phyloP scores from a whole-genome alignment of 2,888 invertebrate species.

The Chymomyza fuscimana region DNA sequence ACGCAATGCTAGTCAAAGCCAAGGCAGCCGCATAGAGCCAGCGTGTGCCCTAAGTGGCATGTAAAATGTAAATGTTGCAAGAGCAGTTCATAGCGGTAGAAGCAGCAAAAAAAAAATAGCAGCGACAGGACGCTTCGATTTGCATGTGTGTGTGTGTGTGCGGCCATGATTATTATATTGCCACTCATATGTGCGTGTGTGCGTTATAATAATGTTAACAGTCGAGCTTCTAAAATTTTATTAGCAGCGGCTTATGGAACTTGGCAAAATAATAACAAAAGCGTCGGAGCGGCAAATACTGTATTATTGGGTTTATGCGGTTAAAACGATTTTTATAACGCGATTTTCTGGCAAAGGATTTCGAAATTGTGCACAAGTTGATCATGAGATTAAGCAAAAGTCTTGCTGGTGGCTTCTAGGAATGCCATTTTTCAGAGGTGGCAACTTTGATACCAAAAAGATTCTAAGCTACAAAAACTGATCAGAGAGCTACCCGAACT shows the following conservation, averaged over 20 bases:
- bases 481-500: too few species aligned
- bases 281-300: slow-evolving; percentile 2
- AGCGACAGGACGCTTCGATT: slow-evolving; percentile 24
- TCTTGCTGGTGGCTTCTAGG: too few species aligned
- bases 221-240: slow-evolving; percentile 68
- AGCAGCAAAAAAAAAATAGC: slow-evolving; percentile 1
- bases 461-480: too few species aligned
- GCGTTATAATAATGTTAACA: slow-evolving; percentile 69
- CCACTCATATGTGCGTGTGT: slow-evolving; percentile 44
- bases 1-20: slow-evolving; percentile 54
- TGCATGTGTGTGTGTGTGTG: slow-evolving; percentile 26
- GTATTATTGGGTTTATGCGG: slow-evolving; percentile 21
- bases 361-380: not conserved
- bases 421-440: too few species aligned
- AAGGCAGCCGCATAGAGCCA: slow-evolving; percentile 22
- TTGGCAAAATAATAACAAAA: slow-evolving; percentile 58
- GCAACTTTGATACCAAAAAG: too few species aligned
- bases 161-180: slow-evolving; percentile 59
- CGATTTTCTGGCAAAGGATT: not conserved
- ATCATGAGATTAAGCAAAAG: too few species aligned
- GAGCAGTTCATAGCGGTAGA: not conserved
- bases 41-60: slow-evolving; percentile 50
- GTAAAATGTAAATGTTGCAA: slow-evolving; percentile 45
- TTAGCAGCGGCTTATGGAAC: slow-evolving; percentile 62
- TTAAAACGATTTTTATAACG: not conserved